phyloP scores from a whole-genome alignment of 2,797 vertebrate species.

The Heliangelus exortis region DNA sequence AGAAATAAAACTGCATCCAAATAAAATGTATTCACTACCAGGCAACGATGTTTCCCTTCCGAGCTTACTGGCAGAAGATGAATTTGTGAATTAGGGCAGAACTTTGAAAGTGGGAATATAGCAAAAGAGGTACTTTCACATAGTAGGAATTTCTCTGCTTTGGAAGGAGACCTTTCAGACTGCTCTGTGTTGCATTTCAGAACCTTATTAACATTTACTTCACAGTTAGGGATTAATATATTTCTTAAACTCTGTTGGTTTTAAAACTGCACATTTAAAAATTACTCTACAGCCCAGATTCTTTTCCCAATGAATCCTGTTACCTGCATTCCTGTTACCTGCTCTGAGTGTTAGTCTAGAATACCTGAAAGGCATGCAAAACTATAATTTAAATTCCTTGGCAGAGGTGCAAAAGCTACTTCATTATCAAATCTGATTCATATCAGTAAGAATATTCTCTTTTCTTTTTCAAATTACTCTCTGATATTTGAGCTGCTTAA shows the following conservation, averaged over 20 bases:
- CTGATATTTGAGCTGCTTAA: not conserved
- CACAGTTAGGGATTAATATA: not conserved
- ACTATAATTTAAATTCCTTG: not conserved
- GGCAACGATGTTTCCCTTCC: conserved; percentile 26
- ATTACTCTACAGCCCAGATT: not conserved
- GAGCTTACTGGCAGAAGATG: conserved; percentile 20
- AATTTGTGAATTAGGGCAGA: not conserved
- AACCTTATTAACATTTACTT: not conserved
- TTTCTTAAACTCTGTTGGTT: not conserved
- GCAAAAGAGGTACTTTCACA: not conserved
- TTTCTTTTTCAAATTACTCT: not conserved
- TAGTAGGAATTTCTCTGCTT: not conserved
- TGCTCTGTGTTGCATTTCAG: not conserved
- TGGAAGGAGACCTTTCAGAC: not conserved
- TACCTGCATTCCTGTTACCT: not conserved
- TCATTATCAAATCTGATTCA: not conserved
- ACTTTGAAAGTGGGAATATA: conserved; percentile 4
- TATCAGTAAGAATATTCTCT: not conserved
- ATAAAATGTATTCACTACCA: conserved; percentile 33
- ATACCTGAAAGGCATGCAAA: not conserved
- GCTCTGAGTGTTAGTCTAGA: not conserved
- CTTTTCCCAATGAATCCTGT: not conserved
- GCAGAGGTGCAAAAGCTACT: not conserved
- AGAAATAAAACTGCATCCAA: conserved; percentile 62
- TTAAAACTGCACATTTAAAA: not conserved